Evolutionary conservation across 2,113 vertebrate genomes (phyloP), one percentile per base, ranked within the genome.

Genomic region (Chaenogobius annularis): DNA sequence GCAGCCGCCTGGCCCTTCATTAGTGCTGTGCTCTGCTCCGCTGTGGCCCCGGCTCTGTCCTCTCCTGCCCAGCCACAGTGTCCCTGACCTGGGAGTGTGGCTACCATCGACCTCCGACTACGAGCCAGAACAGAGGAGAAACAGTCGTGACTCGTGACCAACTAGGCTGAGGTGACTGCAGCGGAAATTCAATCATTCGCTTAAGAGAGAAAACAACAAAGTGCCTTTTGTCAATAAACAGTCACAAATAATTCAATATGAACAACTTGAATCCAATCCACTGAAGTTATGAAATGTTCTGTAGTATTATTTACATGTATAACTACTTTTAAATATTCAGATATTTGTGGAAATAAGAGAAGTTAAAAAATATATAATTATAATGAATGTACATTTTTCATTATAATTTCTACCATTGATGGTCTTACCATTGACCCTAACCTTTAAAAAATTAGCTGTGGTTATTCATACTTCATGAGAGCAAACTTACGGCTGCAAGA

Each of bases 71-170:
- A 35, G 78, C 87, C 78, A 83, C 22, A 88, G 83, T 14, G 90
- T 87, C 86, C 89, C 85, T 90, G 90, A 92, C 86, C 89, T 85
- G 17, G 75, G 79, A 79, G 70, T 46, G 72, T 63, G 40, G 78
- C 77, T 75, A 52, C 72, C 66, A 79, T 69, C 80, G 77, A 70
- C 85, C 80, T 70, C 64, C 9, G 37, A 67, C 74, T 35, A 50
- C 20, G 48, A 74, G 80, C 84, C 78, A 82, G 85, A 73, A 43
- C 50, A 15, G 71, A 72, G 72, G 77, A 54, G 40, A 59, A 62
- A 71, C 61, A 43, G 61, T 19, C 17, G 10, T 40, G 75, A 68
- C 13, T 19, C 17, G 10, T 40, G 74, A 66, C 13, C 48, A 64
- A 46, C 59, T 19, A 12, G 52, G 71, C 43, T 9, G 64, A 37